Base-by-base conservation (phyloP, 1,140 invertebrate genomes). In the Drosophila kanapiae region DNA sequence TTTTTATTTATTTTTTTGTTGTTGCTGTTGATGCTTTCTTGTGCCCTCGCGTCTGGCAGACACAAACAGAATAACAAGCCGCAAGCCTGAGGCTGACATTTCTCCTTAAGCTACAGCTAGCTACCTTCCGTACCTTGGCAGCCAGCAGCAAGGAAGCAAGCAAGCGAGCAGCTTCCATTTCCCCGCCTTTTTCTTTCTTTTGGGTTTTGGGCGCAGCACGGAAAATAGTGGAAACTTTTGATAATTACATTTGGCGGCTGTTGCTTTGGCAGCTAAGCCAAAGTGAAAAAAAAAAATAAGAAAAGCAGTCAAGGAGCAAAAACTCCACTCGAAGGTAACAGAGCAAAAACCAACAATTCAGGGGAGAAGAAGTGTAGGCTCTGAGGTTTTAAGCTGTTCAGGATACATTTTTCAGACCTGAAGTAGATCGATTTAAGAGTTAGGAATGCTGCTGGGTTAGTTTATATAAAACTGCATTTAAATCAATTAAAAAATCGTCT, bases 171-270 rank as follows among this genome's bases (percentile, higher is more conserved):
- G 23, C 23, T 23, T 23, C 23, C 23, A 23, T 23, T 23, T 23
- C 23, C 23, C 23, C 23, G 23, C 1, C 23, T 23, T 23, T 23
- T 23, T 23, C 23, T 23, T 23, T 23, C 23, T 23, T 23, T 23
- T 23, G 23, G 23, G 23, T 23, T 23, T 23, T 23, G 23, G 23
- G 23, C 23, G 23, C 40, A 35, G 42, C 48, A 64, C 29, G 71
- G 51, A 78, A 88, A 87, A 80, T 84, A 84, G 84, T 80, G 64
- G 71, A 90, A 90, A 87, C 85, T 87, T 87, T 90, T 69, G 78
- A 90, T 87, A 87, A 87, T 87, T 90, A 90, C 84, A 87, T 87
- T 87, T 87, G 76, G 79, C 79, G 79, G 74, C 80, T 62, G 79
- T 77, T 71, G 67, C 80, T 81, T 68, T 82, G 63, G 68, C 78